phyloP scores from a whole-genome alignment of 1,140 invertebrate genomes.

The Lethrus apterus region DNA sequence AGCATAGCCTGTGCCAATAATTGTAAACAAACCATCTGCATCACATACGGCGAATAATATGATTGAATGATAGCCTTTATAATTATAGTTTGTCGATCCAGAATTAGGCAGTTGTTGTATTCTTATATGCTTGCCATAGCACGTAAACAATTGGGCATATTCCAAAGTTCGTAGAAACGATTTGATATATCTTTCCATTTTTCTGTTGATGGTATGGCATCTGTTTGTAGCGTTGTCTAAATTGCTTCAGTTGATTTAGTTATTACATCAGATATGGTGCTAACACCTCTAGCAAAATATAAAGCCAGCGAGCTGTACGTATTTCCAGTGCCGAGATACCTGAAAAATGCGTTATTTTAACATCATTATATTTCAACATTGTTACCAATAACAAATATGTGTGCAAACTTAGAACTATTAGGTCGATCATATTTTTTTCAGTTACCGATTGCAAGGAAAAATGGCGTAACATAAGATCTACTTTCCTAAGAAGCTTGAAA shows the following conservation, averaged over 20 bases:
- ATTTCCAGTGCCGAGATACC: slow-evolving; percentile 1
- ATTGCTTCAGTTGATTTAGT: slow-evolving; percentile 11
- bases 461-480: background rate
- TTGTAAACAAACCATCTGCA: slow-evolving; percentile 5
- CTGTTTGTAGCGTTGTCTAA: slow-evolving; percentile 3
- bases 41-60: slow-evolving; percentile 4
- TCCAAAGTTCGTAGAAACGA: slow-evolving; percentile 15
- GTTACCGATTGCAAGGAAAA: background rate
- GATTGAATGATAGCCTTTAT: slow-evolving; percentile 12
- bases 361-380: background rate
- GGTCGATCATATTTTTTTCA: no score
- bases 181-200: slow-evolving; percentile 13
- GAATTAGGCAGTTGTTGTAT: slow-evolving; percentile 8
- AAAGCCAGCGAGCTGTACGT: background rate
- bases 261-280: slow-evolving; percentile 8
- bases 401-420: no score
- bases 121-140: slow-evolving; percentile 10
- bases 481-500: background rate
- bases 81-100: slow-evolving; percentile 9
- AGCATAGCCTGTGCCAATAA: slow-evolving; percentile 9
- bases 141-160: slow-evolving; percentile 13
- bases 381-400: no score
- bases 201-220: slow-evolving; percentile 5
- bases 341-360: background rate
- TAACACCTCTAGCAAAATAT: slow-evolving; percentile 10